Conservation (phyloP, 2,888 invertebrate species). For the Cantharis rustica region DNA sequence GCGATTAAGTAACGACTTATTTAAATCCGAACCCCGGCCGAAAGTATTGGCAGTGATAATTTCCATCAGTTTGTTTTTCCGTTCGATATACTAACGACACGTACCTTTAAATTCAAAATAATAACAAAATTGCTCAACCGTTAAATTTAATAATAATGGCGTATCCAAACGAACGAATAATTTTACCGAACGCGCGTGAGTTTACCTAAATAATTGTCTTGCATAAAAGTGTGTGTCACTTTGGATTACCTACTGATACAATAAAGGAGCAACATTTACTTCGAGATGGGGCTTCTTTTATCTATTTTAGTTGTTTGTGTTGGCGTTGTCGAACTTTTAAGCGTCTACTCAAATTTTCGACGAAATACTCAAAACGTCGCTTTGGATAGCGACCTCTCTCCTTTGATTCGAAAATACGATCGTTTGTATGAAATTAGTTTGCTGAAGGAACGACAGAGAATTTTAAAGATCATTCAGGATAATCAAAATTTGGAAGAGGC, state of each 20-base stretch:
- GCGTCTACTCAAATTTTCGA: conserved; percentile 61
- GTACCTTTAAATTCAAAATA: conserved; percentile 18
- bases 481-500: conserved; percentile 38
- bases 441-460: conserved; percentile 21
- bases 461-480: conserved; percentile 41
- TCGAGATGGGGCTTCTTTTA: conserved; percentile 72
- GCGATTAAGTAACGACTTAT: conserved; percentile 40
- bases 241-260: background rate
- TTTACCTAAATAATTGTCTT: background rate
- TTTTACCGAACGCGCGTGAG: conserved; percentile 19
- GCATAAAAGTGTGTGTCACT: background rate
- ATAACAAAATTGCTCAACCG: conserved; percentile 3
- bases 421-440: conserved; percentile 22
- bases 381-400: conserved; percentile 11
- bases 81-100: conserved; percentile 31
- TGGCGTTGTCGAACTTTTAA: conserved; percentile 72
- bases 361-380: conserved; percentile 43
- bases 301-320: conserved; percentile 77
- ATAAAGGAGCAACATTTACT: background rate
- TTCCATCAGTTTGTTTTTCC: conserved; percentile 29
- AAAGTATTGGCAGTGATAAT: conserved; percentile 29
- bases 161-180: conserved; percentile 6
- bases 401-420: conserved; percentile 22
- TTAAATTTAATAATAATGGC: conserved; percentile 17
- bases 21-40: conserved; percentile 40